Evolutionary conservation across 2,113 vertebrate genomes (phyloP), one percentile per base, ranked within the genome.

Genomic region (Rhinoderma darwinii): DNA sequence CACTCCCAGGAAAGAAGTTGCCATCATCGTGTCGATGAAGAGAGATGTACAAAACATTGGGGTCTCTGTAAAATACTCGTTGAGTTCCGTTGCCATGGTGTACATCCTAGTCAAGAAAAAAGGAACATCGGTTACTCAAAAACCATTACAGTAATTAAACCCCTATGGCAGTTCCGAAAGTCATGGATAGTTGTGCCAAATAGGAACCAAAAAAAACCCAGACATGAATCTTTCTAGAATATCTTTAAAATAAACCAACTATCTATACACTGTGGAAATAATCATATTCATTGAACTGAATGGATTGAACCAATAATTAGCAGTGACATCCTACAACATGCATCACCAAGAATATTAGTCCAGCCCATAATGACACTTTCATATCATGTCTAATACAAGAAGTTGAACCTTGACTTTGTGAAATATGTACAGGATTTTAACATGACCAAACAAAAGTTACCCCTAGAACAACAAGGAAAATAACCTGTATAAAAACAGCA

Each of bases 41-140:
- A 32, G 98, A 99, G 90, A 98, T 96, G 92, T 97, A 97, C 41
- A 99, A 93, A 35, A 99, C 95, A 0, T 92, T 95, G 0, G 96
- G 96, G 90, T 99, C 97, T 10, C 92, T 88, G 89, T 97, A 98
- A 93, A 98, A 99, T 30, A 96, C 95, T 37, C 97, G 94, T 92
- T 98, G 97, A 20, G 96, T 97, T 37, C 96, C 96, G 0, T 97
- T 97, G 37, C 97, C 97, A 6, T 99, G 98, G 92, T 98, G 98
- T 87, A 99, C 94, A 3, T 98, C 98, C 98, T 99, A 77, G 0
- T 39, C 43, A 43, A 39, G 27, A 59, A 39, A 63, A 37, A 76
- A 91, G 32, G 1, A 50, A 66, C 43, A 81, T 30, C 35, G 47
- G 27, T 78, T 11, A 78, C 35, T 72, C 68, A 25, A 11, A 72